Evolutionary conservation across 2,888 invertebrate genomes (phyloP), one percentile per base, ranked within the genome.

Genomic region (Idaea aversata): DNA sequence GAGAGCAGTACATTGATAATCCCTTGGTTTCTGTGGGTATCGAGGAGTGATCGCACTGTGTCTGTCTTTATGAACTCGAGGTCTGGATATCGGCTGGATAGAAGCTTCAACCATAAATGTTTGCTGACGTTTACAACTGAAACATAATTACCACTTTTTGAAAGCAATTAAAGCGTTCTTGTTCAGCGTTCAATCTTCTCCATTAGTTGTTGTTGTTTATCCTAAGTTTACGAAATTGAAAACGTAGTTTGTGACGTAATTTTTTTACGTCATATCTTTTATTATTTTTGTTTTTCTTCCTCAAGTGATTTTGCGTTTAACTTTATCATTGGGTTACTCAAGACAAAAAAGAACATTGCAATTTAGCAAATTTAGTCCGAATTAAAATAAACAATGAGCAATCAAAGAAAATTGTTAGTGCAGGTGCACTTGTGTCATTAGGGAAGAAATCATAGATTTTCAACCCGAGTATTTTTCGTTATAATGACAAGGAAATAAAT

Each of bases 1-100:
- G 94, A 94, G 2, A 96, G 90, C 34, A 96, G 85, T 2, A 96
- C 95, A 70, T 96, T 95, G 70, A 96, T 94, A 69, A 96, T 95
- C 10, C 96, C 96, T 74, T 96, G 96, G 81, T 96, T 96, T 67
- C 96, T 90, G 64, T 94, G 94, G 0, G 96, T 96, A 77, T 96
- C 96, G 63, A 96, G 93, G 4, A 96, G 85, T 0, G 95, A 95
- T 5, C 96, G 93, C 47, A 96, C 91, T 57, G 95, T 95, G 75
- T 94, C 94, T 0, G 93, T 93, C 69, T 88, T 90, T 59, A 95
- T 94, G 75, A 95, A 94, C 71, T 94, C 94, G 65, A 95, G 77
- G n/a, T 90, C 85, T 1, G 95, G 94, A 75, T 94, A 95, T 70
- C 93, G 88, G 72, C 93, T 93, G 15, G 94, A 93, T 25, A 95